Conservation (phyloP, 23 tunicate species). For the Diplosoma virens region DNA sequence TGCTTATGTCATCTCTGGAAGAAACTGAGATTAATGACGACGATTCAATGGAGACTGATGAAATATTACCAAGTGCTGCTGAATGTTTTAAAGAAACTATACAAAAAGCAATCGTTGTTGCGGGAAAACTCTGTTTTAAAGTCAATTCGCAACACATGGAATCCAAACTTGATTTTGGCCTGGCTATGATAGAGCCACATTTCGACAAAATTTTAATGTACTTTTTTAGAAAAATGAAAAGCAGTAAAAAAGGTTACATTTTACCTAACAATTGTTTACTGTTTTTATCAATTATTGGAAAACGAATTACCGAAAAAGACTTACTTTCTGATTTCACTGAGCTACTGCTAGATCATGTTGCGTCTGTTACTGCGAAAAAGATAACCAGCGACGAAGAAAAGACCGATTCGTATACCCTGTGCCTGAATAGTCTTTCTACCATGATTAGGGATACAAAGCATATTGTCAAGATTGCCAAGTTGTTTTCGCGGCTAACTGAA, state of each 20-base stretch:
- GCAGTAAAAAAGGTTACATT: conserved; percentile 21
- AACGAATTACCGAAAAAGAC: conserved; percentile 10
- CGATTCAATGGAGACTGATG: not conserved
- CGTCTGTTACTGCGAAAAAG: not conserved
- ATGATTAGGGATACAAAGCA: conserved; percentile 25
- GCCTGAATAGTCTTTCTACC: conserved; percentile 39
- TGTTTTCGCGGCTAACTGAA: conserved; percentile 49
- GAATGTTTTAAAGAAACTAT: not conserved
- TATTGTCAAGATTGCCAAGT: conserved; percentile 32
- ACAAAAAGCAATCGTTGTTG: not conserved
- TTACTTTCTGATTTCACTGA: conserved; percentile 48
- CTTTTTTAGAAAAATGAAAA: conserved; percentile 20
- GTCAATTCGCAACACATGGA: not conserved
- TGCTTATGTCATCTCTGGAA: not conserved
- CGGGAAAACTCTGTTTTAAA: not conserved
- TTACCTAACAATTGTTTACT: conserved; percentile 18
- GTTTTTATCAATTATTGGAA: conserved; percentile 31
- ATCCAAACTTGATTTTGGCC: conserved; percentile 13
- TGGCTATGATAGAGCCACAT: conserved; percentile 33
- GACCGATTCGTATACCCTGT: conserved; percentile 16
- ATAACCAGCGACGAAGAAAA: not conserved
- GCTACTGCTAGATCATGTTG: conserved; percentile 53
- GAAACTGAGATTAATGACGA: conserved; percentile 15
- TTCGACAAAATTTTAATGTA: conserved; percentile 13
- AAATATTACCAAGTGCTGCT: not conserved